These are phyloP conservation scores for Gallinago undulata DNA, from an alignment of 2,113 vertebrate species.

Conservation along the genomic window DNA sequence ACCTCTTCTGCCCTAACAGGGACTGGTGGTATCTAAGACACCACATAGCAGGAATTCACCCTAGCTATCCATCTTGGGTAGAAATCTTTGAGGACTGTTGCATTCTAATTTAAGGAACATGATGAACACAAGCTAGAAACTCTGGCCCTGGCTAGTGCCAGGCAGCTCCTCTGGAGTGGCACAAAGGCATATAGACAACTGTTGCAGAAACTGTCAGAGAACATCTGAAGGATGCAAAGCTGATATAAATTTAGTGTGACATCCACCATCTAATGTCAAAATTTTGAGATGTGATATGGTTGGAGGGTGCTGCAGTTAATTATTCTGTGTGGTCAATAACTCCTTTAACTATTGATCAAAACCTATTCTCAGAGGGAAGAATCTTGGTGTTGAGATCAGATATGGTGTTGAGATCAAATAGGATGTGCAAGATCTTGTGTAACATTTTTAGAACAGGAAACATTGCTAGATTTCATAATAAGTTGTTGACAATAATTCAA, in stretches of 20 bases:
- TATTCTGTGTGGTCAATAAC: neutral
- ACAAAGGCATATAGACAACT: neutral
- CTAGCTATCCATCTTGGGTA: neutral
- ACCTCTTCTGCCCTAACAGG: neutral
- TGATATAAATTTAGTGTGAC: neutral
- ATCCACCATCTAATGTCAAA: neutral
- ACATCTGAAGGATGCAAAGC: neutral
- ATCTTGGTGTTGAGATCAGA: neutral
- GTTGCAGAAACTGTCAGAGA: neutral
- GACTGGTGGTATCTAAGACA: neutral
- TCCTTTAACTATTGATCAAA: neutral
- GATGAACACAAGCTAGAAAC: neutral
- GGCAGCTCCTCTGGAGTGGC: neutral
- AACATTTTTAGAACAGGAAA: neutral
- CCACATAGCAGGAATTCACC: neutral
- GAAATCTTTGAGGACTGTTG: neutral
- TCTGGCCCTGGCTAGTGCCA: neutral
- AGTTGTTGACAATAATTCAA: neutral
- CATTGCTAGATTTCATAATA: neutral
- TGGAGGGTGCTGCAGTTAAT: neutral
- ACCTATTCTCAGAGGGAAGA: neutral
- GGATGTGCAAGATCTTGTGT: neutral
- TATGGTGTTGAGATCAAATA: neutral
- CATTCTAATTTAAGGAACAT: neutral
- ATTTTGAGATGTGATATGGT: neutral